Base-by-base conservation (phyloP, 2,797 vertebrate genomes). In the Cossypha niveicapilla region DNA sequence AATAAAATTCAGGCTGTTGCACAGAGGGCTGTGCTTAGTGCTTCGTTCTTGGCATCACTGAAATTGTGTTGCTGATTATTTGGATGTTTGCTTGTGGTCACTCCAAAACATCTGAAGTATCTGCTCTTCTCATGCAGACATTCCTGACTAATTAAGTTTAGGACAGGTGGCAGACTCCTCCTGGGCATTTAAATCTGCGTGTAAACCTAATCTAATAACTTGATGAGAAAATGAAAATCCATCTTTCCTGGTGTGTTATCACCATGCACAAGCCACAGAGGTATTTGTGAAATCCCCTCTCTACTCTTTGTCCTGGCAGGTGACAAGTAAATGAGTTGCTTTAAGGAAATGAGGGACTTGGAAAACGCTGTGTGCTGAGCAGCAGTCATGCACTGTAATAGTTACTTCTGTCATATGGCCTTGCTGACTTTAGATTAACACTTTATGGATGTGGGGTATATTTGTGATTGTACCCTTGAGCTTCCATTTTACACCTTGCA, bases 131-230 rank as follows among this genome's bases (percentile, higher is more conserved):
- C 84, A 53, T 60, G 58, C 85, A 94, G 82, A 85, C 81, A 19
- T 94, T 92, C 73, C n/a, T 5, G 21, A 75, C 82, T 96, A 96
- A 92, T 96, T 93, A 94, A 92, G 94, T 94, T 94, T 80, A 61
- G 80, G 95, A 89, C 93, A 96, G 93, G 92, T 94, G 93, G 82
- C 86, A 95, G 92, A 86, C 82, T 91, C 27, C 34, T 94, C 70
- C 35, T 85, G 63, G 77, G 63, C 53, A 58, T 96, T 92, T 91
- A 93, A 95, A 88, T 94, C 80, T 92, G 75, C 4, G 6, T 89
- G 78, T 85, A 67, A 93, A 95, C 75, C 67, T 93, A 91, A 93
- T 90, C 54, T 66, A 92, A 75, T 92, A 96, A 81, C 53, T 88
- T 88, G 85, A 94, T 77, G 86, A 88, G 77, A 90, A 96, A 91